Conservation (phyloP, 2,888 invertebrate genomes). For the Drosophila rubida region DNA sequence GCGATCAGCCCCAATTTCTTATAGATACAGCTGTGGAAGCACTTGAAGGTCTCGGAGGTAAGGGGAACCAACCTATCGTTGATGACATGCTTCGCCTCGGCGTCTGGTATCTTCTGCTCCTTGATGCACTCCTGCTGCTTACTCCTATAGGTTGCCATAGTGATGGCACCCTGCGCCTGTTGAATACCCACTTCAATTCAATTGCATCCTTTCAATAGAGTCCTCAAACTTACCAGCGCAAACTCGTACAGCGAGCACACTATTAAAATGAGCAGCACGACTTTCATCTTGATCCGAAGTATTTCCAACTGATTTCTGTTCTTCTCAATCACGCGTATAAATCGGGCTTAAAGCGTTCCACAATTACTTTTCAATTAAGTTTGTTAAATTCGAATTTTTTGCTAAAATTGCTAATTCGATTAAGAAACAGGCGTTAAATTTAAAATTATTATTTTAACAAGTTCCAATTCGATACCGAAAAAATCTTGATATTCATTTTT, state of each 20-base stretch:
- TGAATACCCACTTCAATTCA: neutral
- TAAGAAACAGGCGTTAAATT: conserved; percentile 42
- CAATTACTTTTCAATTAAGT: conserved; percentile 45
- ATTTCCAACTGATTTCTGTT: conserved; percentile 5
- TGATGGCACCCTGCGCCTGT: conserved; percentile 52
- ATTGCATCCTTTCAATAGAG: neutral
- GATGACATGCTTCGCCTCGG: conserved; percentile 46
- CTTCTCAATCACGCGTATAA: neutral
- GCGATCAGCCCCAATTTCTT: conserved; percentile 58
- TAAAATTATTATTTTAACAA: conserved; percentile 2
- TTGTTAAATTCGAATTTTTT: conserved; percentile 55
- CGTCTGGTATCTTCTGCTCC: conserved; percentile 46
- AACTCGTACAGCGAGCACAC: conserved; percentile 26
- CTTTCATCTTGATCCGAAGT: conserved; percentile 42
- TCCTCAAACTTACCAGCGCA: conserved; percentile 31
- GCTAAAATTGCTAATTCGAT: neutral
- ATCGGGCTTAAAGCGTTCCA: neutral
- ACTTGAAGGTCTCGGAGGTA: conserved; percentile 58
- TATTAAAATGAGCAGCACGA: conserved; percentile 13
- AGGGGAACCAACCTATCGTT: conserved; percentile 47
- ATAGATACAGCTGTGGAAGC: conserved; percentile 62
- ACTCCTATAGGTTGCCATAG: conserved; percentile 49
- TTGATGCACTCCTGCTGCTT: conserved; percentile 62
- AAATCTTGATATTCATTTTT: neutral
- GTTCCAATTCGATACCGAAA: neutral